Evolutionary conservation across 2,797 vertebrate genomes (phyloP).

Genomic region (Hippopotamyrus pictus): DNA sequence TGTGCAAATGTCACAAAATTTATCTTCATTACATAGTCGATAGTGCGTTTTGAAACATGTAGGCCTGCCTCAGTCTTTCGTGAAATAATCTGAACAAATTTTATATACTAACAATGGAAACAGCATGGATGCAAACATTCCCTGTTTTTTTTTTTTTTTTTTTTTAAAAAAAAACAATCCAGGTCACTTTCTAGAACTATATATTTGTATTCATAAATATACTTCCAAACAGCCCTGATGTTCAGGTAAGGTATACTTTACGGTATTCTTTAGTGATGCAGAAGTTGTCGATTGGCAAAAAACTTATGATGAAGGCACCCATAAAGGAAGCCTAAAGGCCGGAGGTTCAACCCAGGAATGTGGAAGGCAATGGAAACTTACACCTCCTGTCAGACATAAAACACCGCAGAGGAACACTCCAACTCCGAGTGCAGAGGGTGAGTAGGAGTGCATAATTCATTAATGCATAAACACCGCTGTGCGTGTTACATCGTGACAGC

Average conservation of each 20-base stretch:
- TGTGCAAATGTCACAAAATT: not conserved
- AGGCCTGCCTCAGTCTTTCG: not conserved
- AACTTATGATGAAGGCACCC: not conserved
- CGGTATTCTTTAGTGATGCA: not conserved
- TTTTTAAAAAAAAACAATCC: not conserved
- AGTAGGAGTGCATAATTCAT: slow-evolving; percentile 31
- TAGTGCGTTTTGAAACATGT: not conserved
- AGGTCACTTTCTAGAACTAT: not conserved
- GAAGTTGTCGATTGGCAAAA: not conserved
- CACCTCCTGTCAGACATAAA: not conserved
- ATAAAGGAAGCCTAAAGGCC: not conserved
- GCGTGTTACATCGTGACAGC: slow-evolving; percentile 57
- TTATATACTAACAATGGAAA: not conserved
- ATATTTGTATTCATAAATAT: not conserved
- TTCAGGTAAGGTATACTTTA: not conserved
- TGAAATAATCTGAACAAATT: not conserved
- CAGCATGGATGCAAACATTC: not conserved
- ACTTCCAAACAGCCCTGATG: not conserved
- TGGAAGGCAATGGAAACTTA: not conserved
- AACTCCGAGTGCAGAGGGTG: not conserved
- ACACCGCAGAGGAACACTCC: not conserved
- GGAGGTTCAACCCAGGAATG: not conserved
- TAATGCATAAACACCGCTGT: slow-evolving; percentile 36
- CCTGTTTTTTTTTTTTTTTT: not conserved
- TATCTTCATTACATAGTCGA: not conserved